Evolutionary conservation across 1,140 invertebrate genomes (phyloP).

Genomic region (Heterodera carotae): DNA sequence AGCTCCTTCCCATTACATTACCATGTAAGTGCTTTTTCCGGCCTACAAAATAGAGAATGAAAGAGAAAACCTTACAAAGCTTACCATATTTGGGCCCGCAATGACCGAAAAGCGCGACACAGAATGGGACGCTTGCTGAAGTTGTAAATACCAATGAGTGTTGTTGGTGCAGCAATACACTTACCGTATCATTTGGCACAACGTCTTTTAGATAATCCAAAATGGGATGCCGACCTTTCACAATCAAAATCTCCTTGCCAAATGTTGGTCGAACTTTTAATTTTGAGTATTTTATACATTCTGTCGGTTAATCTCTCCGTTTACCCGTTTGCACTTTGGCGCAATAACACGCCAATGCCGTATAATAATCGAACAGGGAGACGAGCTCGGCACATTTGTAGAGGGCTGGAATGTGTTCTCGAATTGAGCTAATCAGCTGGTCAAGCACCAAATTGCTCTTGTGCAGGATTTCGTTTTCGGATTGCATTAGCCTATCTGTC

Average conservation of each 20-base stretch:
- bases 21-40: conserved; percentile 86
- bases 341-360: conserved; percentile 47
- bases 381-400: conserved; percentile 48
- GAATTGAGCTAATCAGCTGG: conserved; percentile 38
- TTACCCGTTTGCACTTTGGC: conserved; percentile 35
- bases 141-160: conserved; percentile 4
- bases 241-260: conserved; percentile 35
- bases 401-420: conserved; percentile 38
- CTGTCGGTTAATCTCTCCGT: neutral
- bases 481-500: conserved; percentile 43
- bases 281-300: conserved; percentile 7
- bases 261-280: conserved; percentile 45
- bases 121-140: neutral
- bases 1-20: neutral
- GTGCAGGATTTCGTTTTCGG: conserved; percentile 40
- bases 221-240: conserved; percentile 46
- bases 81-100: conserved; percentile 56
- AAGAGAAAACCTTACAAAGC: neutral
- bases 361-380: conserved; percentile 47
- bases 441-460: conserved; percentile 46
- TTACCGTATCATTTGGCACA: conserved; percentile 52
- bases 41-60: conserved; percentile 69
- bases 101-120: conserved; percentile 49
- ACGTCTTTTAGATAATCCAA: conserved; percentile 29
- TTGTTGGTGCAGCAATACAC: too few species aligned